phyloP scores from a whole-genome alignment of 2,113 vertebrate genomes.

The Polypterus bichir region DNA sequence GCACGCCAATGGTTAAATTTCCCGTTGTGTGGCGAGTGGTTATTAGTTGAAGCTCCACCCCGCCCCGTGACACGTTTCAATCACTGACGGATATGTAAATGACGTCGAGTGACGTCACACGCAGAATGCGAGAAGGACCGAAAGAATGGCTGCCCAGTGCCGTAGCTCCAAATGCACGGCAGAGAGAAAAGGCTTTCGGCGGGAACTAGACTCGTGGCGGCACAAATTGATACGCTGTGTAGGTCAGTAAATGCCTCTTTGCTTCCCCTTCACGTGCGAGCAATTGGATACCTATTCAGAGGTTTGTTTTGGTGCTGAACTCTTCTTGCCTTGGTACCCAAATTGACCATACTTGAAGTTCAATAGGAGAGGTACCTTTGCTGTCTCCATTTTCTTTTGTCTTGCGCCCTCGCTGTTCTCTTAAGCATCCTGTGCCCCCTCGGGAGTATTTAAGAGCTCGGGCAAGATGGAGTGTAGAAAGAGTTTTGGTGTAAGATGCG shows the following conservation, averaged over 20 bases:
- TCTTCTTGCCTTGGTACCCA: not conserved
- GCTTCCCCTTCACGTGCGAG: not conserved
- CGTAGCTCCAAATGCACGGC: constrained; percentile 83
- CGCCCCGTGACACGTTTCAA: constrained; percentile 25
- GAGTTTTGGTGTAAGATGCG: constrained; percentile 1
- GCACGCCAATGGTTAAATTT: no score
- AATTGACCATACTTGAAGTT: constrained; percentile 9
- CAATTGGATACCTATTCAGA: not conserved
- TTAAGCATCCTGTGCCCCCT: constrained; percentile 21
- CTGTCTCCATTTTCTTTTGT: constrained; percentile 52
- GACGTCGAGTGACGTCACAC: constrained; percentile 66
- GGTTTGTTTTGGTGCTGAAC: no score
- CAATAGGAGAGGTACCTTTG: constrained; percentile 16
- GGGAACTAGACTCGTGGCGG: constrained; percentile 94
- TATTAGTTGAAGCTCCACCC: constrained; percentile 1
- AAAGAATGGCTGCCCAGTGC: constrained; percentile 90
- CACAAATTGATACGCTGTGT: constrained; percentile 89
- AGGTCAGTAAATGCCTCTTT: constrained; percentile 54
- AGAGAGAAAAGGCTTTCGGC: constrained; percentile 88
- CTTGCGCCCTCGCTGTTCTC: constrained; percentile 23
- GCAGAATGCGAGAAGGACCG: constrained; percentile 64
- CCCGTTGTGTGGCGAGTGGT: no score
- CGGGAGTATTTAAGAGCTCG: not conserved
- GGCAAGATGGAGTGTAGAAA: constrained; percentile 5
- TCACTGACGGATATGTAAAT: constrained; percentile 44